These are phyloP conservation scores for Drosophila truncata DNA, from an alignment of 1,140 invertebrate genomes.

Conservation along the genomic window DNA sequence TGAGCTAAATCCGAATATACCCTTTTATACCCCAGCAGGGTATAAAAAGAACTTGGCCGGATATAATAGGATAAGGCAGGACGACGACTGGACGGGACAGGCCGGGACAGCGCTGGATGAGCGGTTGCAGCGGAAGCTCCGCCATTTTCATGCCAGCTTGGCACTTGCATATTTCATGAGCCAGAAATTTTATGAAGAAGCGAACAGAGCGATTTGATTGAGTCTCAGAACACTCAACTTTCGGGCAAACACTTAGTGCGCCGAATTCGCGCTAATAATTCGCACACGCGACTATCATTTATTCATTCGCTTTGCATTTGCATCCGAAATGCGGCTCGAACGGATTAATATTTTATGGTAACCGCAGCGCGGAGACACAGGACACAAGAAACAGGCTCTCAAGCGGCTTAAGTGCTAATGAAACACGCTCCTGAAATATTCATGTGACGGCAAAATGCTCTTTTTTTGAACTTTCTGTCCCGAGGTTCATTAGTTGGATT, in stretches of 20 bases:
- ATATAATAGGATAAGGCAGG: conserved; percentile 70
- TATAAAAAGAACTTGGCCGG: conserved; percentile 30
- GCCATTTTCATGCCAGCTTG: conserved; percentile 76
- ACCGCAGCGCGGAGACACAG: conserved; percentile 30
- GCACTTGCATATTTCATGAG: conserved; percentile 77
- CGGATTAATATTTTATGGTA: conserved; percentile 67
- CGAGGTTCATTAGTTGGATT: conserved; percentile 19
- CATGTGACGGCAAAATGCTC: conserved; percentile 25
- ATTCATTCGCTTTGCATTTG: conserved; percentile 55
- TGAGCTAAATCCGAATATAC: background rate
- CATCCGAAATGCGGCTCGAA: conserved; percentile 56
- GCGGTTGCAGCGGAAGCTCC: conserved; percentile 63
- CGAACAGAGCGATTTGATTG: conserved; percentile 38
- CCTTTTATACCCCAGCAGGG: background rate
- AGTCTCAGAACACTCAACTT: conserved; percentile 11
- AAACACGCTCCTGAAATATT: conserved; percentile 42
- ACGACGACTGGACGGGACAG: conserved; percentile 9
- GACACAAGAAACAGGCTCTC: background rate
- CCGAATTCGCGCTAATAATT: conserved; percentile 30
- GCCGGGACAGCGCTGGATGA: conserved; percentile 18
- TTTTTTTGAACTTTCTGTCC: conserved; percentile 27
- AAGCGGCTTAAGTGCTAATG: conserved; percentile 43
- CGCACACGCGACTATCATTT: conserved; percentile 60
- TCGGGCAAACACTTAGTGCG: conserved; percentile 25
- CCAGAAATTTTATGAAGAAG: conserved; percentile 53